Percentiles rank a stretch among this genome's conserved stretches.
These are phyloP conservation scores for Drosophila kambysellisi DNA, from an alignment of 2,888 invertebrate genomes.

Conservation along the genomic window DNA sequence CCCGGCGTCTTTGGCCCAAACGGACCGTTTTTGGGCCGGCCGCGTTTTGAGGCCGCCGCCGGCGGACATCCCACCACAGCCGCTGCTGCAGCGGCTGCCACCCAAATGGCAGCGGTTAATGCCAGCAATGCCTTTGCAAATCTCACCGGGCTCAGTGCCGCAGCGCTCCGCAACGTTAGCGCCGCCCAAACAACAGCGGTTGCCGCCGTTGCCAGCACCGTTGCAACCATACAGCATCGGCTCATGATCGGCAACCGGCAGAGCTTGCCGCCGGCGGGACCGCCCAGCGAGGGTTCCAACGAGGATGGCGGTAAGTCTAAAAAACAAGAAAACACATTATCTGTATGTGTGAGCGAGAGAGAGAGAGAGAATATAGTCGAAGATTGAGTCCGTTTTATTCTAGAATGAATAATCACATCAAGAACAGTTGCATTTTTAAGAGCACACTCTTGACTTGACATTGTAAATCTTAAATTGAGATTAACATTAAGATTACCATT, in stretches of 20 bases:
- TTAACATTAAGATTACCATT: background rate
- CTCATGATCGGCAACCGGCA: constrained; percentile 83
- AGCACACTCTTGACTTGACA: background rate
- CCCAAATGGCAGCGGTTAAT: constrained; percentile 82
- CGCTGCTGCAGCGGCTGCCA: constrained; percentile 82
- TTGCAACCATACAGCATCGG: constrained; percentile 84
- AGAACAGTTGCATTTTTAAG: background rate
- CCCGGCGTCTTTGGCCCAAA: constrained; percentile 83
- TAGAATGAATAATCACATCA: background rate
- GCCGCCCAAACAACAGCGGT: constrained; percentile 83
- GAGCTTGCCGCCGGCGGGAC: constrained; percentile 81
- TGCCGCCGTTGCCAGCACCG: constrained; percentile 83
- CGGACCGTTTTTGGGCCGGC: constrained; percentile 81
- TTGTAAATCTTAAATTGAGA: background rate
- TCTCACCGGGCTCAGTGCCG: constrained; percentile 83
- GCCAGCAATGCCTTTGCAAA: constrained; percentile 84
- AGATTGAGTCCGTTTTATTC: background rate
- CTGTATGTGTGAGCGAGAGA: background rate
- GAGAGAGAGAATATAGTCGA: background rate
- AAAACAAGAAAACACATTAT: background rate
- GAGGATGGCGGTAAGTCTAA: constrained; percentile 82
- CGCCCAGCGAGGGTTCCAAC: constrained; percentile 84
- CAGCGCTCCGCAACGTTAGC: constrained; percentile 82
- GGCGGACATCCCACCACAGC: constrained; percentile 72
- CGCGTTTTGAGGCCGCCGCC: constrained; percentile 80